Conservation (phyloP, 2,797 vertebrate species). For the Lacerta viridis region DNA sequence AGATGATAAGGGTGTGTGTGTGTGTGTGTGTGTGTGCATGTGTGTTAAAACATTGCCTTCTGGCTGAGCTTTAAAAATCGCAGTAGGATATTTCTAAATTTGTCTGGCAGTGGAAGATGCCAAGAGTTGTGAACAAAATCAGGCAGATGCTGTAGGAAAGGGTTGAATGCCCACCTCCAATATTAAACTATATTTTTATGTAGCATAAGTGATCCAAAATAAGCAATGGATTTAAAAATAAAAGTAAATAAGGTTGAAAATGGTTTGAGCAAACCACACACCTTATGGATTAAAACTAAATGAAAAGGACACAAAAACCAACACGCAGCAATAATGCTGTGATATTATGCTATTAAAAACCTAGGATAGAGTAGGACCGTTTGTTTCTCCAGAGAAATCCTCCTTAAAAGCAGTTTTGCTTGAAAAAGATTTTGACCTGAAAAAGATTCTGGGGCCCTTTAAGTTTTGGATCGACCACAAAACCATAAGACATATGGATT, state of each 20-base stretch:
- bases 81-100: neutral
- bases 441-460: neutral
- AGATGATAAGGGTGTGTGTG: neutral
- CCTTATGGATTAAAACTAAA: neutral
- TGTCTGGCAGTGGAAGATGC: neutral
- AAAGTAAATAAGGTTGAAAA: neutral
- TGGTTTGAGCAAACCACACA: neutral
- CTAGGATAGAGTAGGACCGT: neutral
- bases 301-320: neutral
- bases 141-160: neutral
- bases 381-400: neutral
- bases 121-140: neutral
- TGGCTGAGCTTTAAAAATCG: neutral
- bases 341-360: neutral
- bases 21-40: too few species aligned
- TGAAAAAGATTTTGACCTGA: neutral
- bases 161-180: neutral
- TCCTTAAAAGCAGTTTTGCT: neutral
- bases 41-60: neutral
- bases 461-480: neutral
- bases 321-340: neutral
- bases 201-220: neutral
- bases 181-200: neutral
- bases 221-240: neutral
- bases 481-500: neutral